Evolutionary conservation across 2,797 vertebrate genomes (phyloP).

Genomic region (Botia kubotai): DNA sequence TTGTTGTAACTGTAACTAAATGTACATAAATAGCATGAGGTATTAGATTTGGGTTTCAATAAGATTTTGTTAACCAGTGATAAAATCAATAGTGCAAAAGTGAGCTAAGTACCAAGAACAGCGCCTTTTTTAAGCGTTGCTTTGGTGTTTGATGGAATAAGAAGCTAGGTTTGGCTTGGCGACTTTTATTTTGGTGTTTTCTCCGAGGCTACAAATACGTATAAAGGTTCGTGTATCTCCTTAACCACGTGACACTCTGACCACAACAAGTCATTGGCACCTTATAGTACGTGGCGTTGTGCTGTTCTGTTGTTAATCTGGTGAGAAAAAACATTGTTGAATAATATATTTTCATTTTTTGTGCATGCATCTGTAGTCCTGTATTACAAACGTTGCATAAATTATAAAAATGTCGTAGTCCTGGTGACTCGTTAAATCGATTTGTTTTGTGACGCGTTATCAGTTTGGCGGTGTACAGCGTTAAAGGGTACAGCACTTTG

Average conservation of each 20-base stretch:
- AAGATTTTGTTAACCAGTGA: too few species aligned
- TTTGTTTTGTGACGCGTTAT: neutral
- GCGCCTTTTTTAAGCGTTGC: too few species aligned
- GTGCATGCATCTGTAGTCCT: neutral
- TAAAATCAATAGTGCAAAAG: too few species aligned
- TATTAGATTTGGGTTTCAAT: too few species aligned
- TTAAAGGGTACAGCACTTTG: too few species aligned
- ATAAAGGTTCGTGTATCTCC: neutral
- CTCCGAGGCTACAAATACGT: neutral
- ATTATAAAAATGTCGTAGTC: neutral
- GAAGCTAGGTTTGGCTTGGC: too few species aligned
- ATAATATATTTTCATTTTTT: neutral
- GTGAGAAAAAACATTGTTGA: neutral
- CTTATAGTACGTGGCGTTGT: neutral
- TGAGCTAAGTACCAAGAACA: too few species aligned
- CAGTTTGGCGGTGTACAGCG: too few species aligned
- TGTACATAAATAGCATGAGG: too few species aligned
- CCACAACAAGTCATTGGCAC: neutral
- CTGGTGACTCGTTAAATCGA: neutral
- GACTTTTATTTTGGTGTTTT: neutral
- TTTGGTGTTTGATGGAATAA: too few species aligned
- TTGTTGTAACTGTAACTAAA: too few species aligned
- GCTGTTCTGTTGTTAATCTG: neutral
- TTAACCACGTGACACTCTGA: neutral
- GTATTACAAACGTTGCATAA: neutral